Evolutionary conservation across 2,888 invertebrate genomes (phyloP).

Genomic region (Mimas tiliae): DNA sequence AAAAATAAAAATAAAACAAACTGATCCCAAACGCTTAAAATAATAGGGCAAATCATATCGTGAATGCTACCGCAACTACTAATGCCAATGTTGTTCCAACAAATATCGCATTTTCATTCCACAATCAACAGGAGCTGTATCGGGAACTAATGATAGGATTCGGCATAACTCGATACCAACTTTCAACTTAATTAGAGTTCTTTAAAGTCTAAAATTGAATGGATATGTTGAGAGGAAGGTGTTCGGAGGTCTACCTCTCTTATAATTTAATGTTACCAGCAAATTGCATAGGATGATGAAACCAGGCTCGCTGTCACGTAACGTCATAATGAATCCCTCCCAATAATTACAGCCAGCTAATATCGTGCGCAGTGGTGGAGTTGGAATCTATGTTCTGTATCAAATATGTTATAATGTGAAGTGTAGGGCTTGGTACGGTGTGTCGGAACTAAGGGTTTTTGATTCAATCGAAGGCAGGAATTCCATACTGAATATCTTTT

Average conservation of each 20-base stretch:
- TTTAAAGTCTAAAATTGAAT: constrained; percentile 43
- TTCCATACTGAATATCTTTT: no score
- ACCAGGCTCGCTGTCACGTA: constrained; percentile 70
- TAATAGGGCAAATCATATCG: constrained; percentile 8
- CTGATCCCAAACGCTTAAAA: not conserved
- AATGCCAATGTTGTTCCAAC: constrained; percentile 42
- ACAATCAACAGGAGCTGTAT: constrained; percentile 48
- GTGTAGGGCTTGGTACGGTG: no score
- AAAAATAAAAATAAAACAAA: not conserved
- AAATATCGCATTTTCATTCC: constrained; percentile 49
- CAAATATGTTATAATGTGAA: not conserved
- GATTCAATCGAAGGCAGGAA: no score
- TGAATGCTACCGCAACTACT: constrained; percentile 28
- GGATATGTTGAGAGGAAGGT: constrained; percentile 33
- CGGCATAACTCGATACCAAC: constrained; percentile 26
- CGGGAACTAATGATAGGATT: constrained; percentile 44
- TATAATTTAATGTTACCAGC: constrained; percentile 60
- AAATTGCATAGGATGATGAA: constrained; percentile 64
- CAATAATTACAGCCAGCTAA: constrained; percentile 71
- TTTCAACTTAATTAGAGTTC: constrained; percentile 36
- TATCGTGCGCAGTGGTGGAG: constrained; percentile 52
- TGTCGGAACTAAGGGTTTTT: no score
- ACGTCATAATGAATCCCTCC: constrained; percentile 72
- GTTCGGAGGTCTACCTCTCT: constrained; percentile 43
- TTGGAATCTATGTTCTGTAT: constrained; percentile 1